A percentile compares a stretch with the other conserved stretches of the same genome.
phyloP scores from a whole-genome alignment of 2,113 vertebrate genomes.

The Bos javanicus region DNA sequence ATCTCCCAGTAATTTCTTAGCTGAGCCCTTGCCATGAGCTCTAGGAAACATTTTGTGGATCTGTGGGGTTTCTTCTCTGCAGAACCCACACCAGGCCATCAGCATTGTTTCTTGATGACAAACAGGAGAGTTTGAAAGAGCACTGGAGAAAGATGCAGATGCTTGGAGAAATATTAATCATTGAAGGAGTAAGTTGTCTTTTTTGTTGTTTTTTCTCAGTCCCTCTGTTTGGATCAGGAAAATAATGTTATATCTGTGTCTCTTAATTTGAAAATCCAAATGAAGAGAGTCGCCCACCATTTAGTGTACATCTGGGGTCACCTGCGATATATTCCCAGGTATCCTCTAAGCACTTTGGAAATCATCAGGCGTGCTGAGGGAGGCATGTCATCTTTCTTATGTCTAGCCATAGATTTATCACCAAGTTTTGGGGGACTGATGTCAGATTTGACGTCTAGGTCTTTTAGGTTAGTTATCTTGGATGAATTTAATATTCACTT shows the following conservation, averaged over 20 bases:
- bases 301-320: background rate
- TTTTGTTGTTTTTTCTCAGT: background rate
- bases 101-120: background rate
- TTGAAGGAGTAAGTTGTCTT: background rate
- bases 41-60: background rate
- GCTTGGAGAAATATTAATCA: background rate
- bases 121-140: background rate
- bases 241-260: background rate
- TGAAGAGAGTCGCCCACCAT: background rate
- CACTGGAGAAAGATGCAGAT: background rate
- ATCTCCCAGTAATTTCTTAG: background rate
- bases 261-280: background rate
- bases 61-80: background rate
- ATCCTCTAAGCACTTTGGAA: background rate
- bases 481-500: constrained; percentile 34
- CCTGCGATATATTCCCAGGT: background rate
- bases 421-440: background rate
- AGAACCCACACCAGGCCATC: background rate
- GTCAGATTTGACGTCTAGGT: constrained; percentile 39
- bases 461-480: constrained; percentile 25
- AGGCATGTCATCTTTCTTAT: background rate
- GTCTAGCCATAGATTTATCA: constrained; percentile 12
- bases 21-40: background rate
- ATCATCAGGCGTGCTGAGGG: background rate
- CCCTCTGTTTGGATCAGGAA: background rate